Evolutionary conservation across 2,888 invertebrate genomes (phyloP).

Genomic region (Malacosoma neustria): DNA sequence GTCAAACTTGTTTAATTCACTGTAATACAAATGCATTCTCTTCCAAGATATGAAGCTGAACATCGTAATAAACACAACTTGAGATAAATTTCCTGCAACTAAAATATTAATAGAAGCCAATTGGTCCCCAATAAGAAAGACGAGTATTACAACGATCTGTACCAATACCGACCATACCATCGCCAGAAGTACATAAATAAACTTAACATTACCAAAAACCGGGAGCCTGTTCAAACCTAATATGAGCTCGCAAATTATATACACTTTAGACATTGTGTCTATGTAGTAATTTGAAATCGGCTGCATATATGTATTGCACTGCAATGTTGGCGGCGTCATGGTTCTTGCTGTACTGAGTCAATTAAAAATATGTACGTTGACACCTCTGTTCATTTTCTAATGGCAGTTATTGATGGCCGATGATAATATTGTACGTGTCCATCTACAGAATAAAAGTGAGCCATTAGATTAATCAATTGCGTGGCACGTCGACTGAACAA

Average conservation of each 20-base stretch:
- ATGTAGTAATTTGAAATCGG: conserved; percentile 19
- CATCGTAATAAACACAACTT: conserved; percentile 18
- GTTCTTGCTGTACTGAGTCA: conserved; percentile 4
- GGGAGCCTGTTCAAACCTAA: conserved; percentile 30
- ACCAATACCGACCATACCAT: conserved; percentile 17
- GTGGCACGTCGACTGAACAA: conserved; percentile 1
- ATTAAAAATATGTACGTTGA: background rate
- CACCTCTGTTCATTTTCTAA: conserved; percentile 11
- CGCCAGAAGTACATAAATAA: conserved; percentile 14
- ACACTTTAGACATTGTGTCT: conserved; percentile 32
- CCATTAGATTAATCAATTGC: conserved; percentile 25
- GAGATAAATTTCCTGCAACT: conserved; percentile 6
- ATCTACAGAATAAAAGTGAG: conserved; percentile 5
- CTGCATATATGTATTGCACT: conserved; percentile 33
- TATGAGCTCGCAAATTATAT: conserved; percentile 21
- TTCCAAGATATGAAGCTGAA: conserved; percentile 25
- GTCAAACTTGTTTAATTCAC: conserved; percentile 33
- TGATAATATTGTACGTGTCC: conserved; percentile 8
- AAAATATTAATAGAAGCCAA: background rate
- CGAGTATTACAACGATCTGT: conserved; percentile 1
- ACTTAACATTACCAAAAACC: conserved; percentile 18
- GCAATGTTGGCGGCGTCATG: conserved; percentile 30
- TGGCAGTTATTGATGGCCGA: conserved; percentile 7
- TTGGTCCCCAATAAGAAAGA: background rate
- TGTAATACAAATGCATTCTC: conserved; percentile 27